Evolutionary conservation across 1,140 invertebrate genomes (phyloP), one percentile per base, ranked within the genome.

Genomic region (Ptiloglossa arizonensis): DNA sequence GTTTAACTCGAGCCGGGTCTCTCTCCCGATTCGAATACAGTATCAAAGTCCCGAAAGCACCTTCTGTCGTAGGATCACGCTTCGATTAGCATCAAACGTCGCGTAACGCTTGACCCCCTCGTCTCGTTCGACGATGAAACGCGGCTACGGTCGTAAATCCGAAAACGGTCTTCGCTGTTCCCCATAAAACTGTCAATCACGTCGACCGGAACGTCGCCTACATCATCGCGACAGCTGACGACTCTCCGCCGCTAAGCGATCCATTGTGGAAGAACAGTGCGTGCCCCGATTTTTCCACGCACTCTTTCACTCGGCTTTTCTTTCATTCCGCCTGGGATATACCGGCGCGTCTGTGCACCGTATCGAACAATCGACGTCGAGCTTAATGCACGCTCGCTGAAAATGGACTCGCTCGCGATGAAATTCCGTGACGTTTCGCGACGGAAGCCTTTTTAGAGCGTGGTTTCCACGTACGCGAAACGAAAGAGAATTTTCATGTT

Each of bases 111-210:
- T 70, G 59, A 48, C 17, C 56, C 35, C 27, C n/a, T 13, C 32
- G 24, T 17, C 44, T 77, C 29, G 71, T 9, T 24, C 73, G n/a
- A 29, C 62, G 67, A 80, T 76, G 76, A 84, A 81, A 81, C 50
- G 17, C 52, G 54, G 35, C 54, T 57, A 57, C 50, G 69, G 64
- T 88, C 88, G 89, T 88, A 90, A 90, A 89, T 89, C 83, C 80
- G 69, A 83, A 85, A 89, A 87, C 74, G 84, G 64, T 68, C 79
- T 57, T 68, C 60, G 71, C 29, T 56, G 67, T 73, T 82, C 87
- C 85, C 88, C 80, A 89, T 90, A 90, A 91, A 91, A 88, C 83
- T 90, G 90, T 91, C 90, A 91, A 90, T 91, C 90, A 91, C 86
- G 57, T 32, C 79, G 62, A 57, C 22, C 82, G 70, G 81, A 81